Base-by-base conservation (phyloP, 2,797 vertebrate species). In the Oreochromis mossambicus region DNA sequence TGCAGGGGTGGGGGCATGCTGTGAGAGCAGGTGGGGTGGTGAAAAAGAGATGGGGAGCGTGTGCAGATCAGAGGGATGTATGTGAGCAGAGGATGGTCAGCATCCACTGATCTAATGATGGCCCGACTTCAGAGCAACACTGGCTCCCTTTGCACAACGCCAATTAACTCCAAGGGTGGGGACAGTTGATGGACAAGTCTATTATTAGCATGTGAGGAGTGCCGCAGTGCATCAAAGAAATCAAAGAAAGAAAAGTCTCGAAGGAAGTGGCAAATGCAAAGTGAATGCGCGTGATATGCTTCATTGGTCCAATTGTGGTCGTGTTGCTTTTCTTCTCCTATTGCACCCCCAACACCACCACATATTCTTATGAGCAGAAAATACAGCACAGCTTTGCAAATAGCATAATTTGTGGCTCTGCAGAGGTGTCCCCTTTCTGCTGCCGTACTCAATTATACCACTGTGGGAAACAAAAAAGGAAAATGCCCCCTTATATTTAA, bases 101-200 rank as follows among this genome's bases (percentile, higher is more conserved):
- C 90, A 92, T 93, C 91, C 91, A 96, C 92, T 95, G 96, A 96
- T 96, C 96, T 96, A 96, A 97, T 96, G 96, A 96, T 36, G 94
- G 92, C 86, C 93, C 88, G 88, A 92, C 92, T 94, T 94, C 94
- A 93, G 92, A 94, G 89, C 88, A 80, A 87, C 81, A 77, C 90
- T 77, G 88, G 89, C 89, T 93, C 88, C 91, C 93, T 94, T 92
- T 90, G 89, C 92, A 86, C 91, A 85, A 88, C 84, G 85, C 95
- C 96, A 97, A 96, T 96, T 96, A 96, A 95, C 95, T 95, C 96
- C 83, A 36, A 90, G 95, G 95, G 96, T 84, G 95, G 96, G 95
- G 93, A 92, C 90, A 91, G 92, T 92, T 96, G 96, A 96, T 95
- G 95, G 95, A 96, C 96, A 95, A 92, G 96, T 96, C 96, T 96